Evolutionary conservation across 1,140 invertebrate species (phyloP), one percentile per base, ranked within the genome.

Genomic region (Brachionus sp.): DNA sequence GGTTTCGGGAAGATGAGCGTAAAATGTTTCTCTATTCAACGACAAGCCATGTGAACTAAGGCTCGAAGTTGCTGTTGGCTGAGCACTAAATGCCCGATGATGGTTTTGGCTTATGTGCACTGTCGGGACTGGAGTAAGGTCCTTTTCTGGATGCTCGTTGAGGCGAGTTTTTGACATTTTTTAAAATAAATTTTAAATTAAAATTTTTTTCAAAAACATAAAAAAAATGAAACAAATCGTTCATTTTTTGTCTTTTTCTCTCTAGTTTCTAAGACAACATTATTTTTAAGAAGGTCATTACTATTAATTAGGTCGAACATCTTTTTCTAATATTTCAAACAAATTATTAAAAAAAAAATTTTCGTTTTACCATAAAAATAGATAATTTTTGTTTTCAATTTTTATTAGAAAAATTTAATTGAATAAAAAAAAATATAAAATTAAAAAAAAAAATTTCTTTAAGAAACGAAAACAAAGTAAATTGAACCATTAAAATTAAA

Each of bases 131-230:
- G 39, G 70, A 46, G 39, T 23, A 39, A 75, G 70, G n/a, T 75
- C 70, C 23, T 75, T 75, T 75, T 75, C 70, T 3, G 70, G 70
- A 4, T 46, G 19, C 12, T 75, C 70, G 46, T 75, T 75, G 29
- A 75, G 25, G 13, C 42, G 7, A 19, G 70, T 29, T 75, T 75
- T 75, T 75, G 70, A 75, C 70, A 75, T 75, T 75, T 46, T 75
- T 42, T 33, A 6, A 1, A 35, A 37, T 13, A 37, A 68, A n/a
- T 13, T 16, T 68, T 68, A 33, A 29, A 68, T 33, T 29, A 37
- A 35, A 68, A 29, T 16, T 19, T 57, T 53, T 57, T 64, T 64
- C 10, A 25, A 29, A 64, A 6, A 29, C 10, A 29, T 23, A 4
- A 25, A 12, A 25, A 29, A 5, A 12, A 10, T 57, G 13, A 29